Percentiles rank a stretch among this genome's conserved stretches.
Evolutionary conservation across 2,113 vertebrate species (phyloP).

Genomic region (human (Homo sapiens)): DNA sequence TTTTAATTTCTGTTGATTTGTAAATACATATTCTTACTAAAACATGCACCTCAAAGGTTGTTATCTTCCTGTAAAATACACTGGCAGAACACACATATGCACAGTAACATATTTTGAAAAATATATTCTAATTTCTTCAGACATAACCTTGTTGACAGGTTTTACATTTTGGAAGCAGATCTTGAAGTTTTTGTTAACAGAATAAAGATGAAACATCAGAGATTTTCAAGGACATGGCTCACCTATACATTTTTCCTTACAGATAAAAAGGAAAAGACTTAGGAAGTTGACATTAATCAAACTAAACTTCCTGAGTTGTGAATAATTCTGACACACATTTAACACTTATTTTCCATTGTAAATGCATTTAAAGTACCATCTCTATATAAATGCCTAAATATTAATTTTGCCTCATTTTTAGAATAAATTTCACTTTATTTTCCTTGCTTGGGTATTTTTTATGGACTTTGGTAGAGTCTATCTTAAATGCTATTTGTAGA

Average conservation of each 20-base stretch:
- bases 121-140: not conserved
- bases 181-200: not conserved
- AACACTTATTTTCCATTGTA: not conserved
- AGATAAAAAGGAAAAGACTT: not conserved
- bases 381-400: not conserved
- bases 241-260: not conserved
- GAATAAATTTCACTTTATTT: not conserved
- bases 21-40: fast-evolving
- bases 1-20: not conserved
- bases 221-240: not conserved
- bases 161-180: not conserved
- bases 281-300: not conserved
- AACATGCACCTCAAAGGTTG: fast-evolving
- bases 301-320: not conserved
- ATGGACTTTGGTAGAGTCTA: not conserved
- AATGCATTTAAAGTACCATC: not conserved
- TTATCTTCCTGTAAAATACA: not conserved
- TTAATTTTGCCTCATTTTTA: not conserved
- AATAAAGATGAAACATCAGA: not conserved
- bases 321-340: not conserved
- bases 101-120: not conserved
- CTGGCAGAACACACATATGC: too few species aligned
- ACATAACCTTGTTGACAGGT: not conserved
- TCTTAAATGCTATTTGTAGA: not conserved
- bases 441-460: not conserved